phyloP scores from a whole-genome alignment of 2,797 vertebrate genomes.

The Chromobotia macracanthus region DNA sequence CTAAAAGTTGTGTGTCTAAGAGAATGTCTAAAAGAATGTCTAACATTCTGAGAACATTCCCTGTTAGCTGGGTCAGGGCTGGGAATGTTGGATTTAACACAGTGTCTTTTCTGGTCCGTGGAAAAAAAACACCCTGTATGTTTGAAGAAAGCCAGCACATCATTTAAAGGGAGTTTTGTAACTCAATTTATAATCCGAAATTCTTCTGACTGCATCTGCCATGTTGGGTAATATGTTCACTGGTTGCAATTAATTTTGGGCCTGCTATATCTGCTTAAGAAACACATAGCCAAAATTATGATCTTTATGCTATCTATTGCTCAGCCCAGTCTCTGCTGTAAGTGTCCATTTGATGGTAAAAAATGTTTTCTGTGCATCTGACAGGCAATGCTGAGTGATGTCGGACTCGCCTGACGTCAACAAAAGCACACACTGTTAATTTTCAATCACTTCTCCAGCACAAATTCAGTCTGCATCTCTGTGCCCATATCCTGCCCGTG shows the following conservation, averaged over 20 bases:
- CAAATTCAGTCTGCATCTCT: constrained; percentile 22
- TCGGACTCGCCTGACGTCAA: not conserved
- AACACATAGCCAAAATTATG: not conserved
- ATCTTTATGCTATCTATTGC: not conserved
- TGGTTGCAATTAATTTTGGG: not conserved
- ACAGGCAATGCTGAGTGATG: not conserved
- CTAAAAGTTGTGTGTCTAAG: too few relatives aligned
- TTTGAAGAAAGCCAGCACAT: too few relatives aligned
- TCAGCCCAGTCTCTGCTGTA: not conserved
- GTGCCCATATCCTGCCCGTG: not conserved
- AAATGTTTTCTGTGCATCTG: constrained; percentile 8
- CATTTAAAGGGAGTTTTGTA: too few relatives aligned
- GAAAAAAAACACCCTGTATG: too few relatives aligned
- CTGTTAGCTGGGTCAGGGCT: too few relatives aligned
- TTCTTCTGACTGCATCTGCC: too few relatives aligned
- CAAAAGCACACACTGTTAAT: constrained; percentile 15
- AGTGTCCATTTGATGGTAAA: constrained; percentile 1
- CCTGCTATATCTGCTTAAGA: not conserved
- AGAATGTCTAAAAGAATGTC: too few relatives aligned
- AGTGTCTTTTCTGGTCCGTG: too few relatives aligned
- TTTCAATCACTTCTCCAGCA: constrained; percentile 13
- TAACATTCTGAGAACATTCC: too few relatives aligned
- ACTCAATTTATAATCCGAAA: too few relatives aligned
- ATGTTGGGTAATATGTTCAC: not conserved
- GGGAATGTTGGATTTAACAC: too few relatives aligned